Evolutionary conservation across 2,113 vertebrate genomes (phyloP).

Genomic region (Anthoscopus minutus): DNA sequence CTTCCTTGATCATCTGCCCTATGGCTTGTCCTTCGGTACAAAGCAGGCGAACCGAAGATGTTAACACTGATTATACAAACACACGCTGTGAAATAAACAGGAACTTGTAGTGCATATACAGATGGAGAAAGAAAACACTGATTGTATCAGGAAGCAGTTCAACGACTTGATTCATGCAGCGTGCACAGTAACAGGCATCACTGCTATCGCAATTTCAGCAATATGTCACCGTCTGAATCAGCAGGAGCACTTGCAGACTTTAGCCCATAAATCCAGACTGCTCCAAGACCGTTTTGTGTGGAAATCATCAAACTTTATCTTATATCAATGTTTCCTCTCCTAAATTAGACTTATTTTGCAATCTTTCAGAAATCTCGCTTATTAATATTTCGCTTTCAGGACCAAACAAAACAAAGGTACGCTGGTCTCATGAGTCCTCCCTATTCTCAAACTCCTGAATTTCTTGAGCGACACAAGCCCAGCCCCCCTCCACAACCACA

Average conservation of each 20-base stretch:
- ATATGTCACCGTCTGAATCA: not conserved
- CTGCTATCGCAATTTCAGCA: not conserved
- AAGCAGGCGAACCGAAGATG: not conserved
- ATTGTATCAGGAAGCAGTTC: not conserved
- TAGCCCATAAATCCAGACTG: not conserved
- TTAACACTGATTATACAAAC: not conserved
- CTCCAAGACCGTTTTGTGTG: not conserved
- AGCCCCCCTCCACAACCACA: not conserved
- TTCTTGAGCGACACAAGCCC: not conserved
- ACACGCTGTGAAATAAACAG: not conserved
- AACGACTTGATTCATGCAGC: not conserved
- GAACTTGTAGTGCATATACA: not conserved
- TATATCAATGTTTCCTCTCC: not conserved
- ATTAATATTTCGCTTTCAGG: not conserved
- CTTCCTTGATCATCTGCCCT: not conserved
- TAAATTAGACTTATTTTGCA: not conserved
- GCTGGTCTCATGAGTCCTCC: not conserved
- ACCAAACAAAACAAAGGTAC: not conserved
- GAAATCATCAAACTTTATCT: not conserved
- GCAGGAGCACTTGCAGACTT: not conserved
- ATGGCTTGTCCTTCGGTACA: not conserved
- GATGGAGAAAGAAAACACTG: not conserved
- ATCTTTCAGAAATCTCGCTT: not conserved
- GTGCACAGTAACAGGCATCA: not conserved
- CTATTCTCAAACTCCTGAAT: not conserved